Evolutionary conservation across 2,888 invertebrate species (phyloP).

Genomic region (Ypsolopha scabrella): DNA sequence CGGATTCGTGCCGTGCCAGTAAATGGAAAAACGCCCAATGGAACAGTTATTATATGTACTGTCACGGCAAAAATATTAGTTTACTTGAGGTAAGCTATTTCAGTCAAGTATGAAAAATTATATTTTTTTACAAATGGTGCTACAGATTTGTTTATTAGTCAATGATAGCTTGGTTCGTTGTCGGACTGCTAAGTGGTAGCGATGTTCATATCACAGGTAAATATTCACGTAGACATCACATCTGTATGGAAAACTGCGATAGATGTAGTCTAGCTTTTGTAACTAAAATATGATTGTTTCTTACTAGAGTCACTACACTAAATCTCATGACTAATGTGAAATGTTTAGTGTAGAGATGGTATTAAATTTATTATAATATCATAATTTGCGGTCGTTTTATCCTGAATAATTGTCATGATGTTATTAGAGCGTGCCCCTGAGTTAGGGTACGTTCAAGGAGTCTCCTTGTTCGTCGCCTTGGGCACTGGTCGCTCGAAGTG

Average conservation of each 20-base stretch:
- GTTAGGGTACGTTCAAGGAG: too few species aligned
- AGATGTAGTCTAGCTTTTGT: constrained; percentile 57
- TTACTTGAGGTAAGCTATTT: constrained; percentile 20
- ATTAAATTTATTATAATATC: constrained; percentile 7
- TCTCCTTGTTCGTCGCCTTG: too few species aligned
- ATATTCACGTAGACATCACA: constrained; percentile 18
- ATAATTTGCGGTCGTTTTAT: constrained; percentile 8
- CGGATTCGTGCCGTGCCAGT: too few species aligned
- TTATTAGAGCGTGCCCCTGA: background rate
- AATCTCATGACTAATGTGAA: background rate
- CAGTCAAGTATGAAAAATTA: constrained; percentile 38
- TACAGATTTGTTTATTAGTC: constrained; percentile 58
- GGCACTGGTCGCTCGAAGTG: background rate
- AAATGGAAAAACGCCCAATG: too few species aligned
- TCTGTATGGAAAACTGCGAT: constrained; percentile 12
- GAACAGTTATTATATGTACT: background rate
- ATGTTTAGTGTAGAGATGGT: background rate
- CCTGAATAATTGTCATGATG: background rate
- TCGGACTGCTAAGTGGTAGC: constrained; percentile 36
- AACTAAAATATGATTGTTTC: constrained; percentile 26
- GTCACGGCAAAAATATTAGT: background rate
- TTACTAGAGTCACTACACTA: background rate
- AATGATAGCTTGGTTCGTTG: constrained; percentile 48
- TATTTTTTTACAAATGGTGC: constrained; percentile 69
- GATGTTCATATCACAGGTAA: constrained; percentile 30